Percentiles rank a stretch among this genome's conserved stretches.
Evolutionary conservation across 2,113 vertebrate genomes (phyloP).

Genomic region (Genyomyrus donnyi): DNA sequence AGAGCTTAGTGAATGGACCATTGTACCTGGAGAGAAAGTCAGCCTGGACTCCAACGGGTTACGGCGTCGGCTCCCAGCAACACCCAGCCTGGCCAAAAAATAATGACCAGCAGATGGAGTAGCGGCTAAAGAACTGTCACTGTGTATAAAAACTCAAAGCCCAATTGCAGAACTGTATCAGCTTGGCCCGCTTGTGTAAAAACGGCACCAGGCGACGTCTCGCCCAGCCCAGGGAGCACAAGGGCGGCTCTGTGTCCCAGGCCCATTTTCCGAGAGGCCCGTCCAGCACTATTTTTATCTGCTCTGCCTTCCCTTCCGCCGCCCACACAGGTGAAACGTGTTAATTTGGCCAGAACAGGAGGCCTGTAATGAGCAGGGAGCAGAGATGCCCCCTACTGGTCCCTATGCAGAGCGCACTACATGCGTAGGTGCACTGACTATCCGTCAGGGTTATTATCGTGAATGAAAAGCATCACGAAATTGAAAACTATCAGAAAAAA

Average conservation of each 20-base stretch:
- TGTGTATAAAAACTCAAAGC: not conserved
- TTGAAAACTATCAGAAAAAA: not conserved
- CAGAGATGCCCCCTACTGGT: not conserved
- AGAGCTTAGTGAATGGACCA: constrained; percentile 18
- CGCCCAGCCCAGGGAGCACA: not conserved
- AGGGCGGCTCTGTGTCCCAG: not conserved
- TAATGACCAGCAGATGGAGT: not conserved
- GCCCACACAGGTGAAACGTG: not conserved
- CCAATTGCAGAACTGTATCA: not conserved
- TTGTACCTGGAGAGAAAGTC: constrained; percentile 19
- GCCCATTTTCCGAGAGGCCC: not conserved
- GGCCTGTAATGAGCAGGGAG: not conserved
- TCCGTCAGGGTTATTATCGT: not conserved
- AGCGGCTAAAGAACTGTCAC: not conserved
- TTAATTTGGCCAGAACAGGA: not conserved
- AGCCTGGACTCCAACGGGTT: not conserved
- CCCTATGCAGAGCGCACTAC: not conserved
- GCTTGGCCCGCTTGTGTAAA: not conserved
- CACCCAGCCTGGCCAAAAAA: not conserved
- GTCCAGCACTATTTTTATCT: not conserved
- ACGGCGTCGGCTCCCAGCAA: not conserved
- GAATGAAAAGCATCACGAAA: not conserved
- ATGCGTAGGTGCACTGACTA: not conserved
- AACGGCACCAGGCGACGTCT: not conserved
- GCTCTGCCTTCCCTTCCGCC: not conserved